Base-by-base conservation (phyloP, 2,888 invertebrate genomes). In the Melinaea marsaeus region DNA sequence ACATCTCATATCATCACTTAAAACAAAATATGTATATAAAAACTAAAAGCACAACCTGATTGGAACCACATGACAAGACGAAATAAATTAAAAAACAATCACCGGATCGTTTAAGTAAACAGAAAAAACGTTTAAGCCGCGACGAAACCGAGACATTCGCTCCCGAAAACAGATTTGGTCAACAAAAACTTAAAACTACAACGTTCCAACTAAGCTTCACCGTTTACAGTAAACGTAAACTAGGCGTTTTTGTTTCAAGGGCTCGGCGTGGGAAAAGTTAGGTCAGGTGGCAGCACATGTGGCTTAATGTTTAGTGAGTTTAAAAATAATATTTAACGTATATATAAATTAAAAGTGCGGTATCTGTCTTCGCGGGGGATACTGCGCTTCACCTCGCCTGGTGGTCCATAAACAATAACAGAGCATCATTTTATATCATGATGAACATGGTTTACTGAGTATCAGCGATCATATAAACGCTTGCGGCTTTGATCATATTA, bases 31-130 rank as follows among this genome's bases (percentile, higher is more conserved):
- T 77, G 75, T 76, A 81, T 78, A 67, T 72, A 83, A 86, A 87
- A 86, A 84, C 79, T 81, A 83, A 86, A 86, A 83, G 82, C 81
- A 74, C 82, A 76, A 80, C 73, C 80, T 88, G 90, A 90, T 90
- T 90, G 88, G 84, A 90, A 88, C 85, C 90, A 90, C 82, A 90
- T 90, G 90, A 88, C 88, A 79, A 81, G 81, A 83, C 80, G 81
- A 81, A 87, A 89, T 86, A 89, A 89, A 89, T 88, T 89, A 88
- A 90, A 89, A 90, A 90, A 90, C 89, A 88, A 90, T 89, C 87
- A 88, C 85, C 84, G 87, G 84, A 84, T 86, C 86, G 86, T 90
- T 90, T 89, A 80, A 84, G 87, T 85, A 84, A 88, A 87, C 86
- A 87, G 79, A 88, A 88, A 88, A 88, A 89, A 74, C 73, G 74